Evolutionary conservation across 2,888 invertebrate genomes (phyloP).

Genomic region (Cosmia pyralina): DNA sequence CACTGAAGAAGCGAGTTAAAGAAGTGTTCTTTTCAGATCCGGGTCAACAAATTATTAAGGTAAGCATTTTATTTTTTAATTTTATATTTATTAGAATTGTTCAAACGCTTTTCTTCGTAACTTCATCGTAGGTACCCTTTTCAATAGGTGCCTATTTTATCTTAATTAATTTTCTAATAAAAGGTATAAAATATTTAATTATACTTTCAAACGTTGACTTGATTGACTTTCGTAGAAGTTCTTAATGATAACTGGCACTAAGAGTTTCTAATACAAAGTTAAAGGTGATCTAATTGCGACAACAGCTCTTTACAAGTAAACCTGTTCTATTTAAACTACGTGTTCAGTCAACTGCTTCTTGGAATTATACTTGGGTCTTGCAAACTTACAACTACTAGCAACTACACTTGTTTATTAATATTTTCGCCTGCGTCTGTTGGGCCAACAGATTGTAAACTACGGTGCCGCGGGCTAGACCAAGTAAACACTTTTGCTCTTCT

Average conservation of each 20-base stretch:
- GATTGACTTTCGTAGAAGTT: slow-evolving; percentile 41
- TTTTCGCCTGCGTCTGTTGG: slow-evolving; percentile 36
- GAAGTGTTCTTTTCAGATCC: slow-evolving; percentile 86
- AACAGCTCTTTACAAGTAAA: slow-evolving; percentile 30
- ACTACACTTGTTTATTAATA: slow-evolving; percentile 29
- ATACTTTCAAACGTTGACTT: slow-evolving; percentile 23
- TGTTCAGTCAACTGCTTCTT: slow-evolving; percentile 39
- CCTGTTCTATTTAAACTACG: slow-evolving; percentile 42
- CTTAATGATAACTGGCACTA: slow-evolving; percentile 51
- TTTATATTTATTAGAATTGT: slow-evolving; percentile 13
- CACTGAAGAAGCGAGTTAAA: slow-evolving; percentile 86
- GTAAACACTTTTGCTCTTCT: slow-evolving; percentile 30
- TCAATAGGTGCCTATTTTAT: slow-evolving; percentile 10
- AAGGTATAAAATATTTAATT: slow-evolving; percentile 37
- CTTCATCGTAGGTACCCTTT: neutral
- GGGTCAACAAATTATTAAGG: slow-evolving; percentile 87
- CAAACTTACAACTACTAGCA: slow-evolving; percentile 21
- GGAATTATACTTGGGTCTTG: slow-evolving; percentile 21
- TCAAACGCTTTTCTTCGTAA: slow-evolving; percentile 10
- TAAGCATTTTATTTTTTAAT: slow-evolving; percentile 58
- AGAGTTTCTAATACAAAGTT: slow-evolving; percentile 32
- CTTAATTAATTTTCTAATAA: slow-evolving; percentile 39
- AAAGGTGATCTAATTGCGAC: slow-evolving; percentile 42
- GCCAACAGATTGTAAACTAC: slow-evolving; percentile 38
- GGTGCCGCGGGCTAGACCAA: slow-evolving; percentile 6